Base-by-base conservation (phyloP, 2,113 vertebrate genomes). In the Agelaius phoeniceus region DNA sequence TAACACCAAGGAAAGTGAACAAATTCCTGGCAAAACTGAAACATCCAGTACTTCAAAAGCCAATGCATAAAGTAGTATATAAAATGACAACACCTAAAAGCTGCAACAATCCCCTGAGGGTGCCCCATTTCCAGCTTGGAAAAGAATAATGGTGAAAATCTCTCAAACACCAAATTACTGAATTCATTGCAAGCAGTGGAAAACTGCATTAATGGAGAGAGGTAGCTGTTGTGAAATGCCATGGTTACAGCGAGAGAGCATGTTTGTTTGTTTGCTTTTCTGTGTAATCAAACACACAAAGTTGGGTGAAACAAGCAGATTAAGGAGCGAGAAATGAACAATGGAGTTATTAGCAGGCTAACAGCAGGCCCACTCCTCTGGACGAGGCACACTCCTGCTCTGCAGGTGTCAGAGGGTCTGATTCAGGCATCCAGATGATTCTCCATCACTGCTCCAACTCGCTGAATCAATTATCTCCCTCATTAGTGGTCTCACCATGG, bases 351-450 rank as follows among this genome's bases (percentile, higher is more conserved):
- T 93, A 97, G 78, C 57, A 54, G 69, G 62, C 44, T 90, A 91
- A 94, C 89, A 84, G 94, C 84, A 94, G 88, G 96, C 59, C 90
- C 46, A 11, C 82, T 89, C 28, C 94, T 96, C 71, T 79, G 82
- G 82, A 89, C 10, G 48, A 97, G 87, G 63, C 62, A 63, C 48
- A 93, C 55, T 77, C 7, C 0, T 67, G 12, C 96, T 94, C 96
- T 94, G 94, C 93, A 94, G 96, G 97, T 87, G 94, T 81, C 93
- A 93, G 94, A 96, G 65, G 83, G 90, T 92, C 94, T 94, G 93
- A 92, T 95, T 93, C 90, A 79, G 92, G 79, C 88, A 96, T 65
- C 81, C 84, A 86, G 86, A 85, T 72, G 66, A 90, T 69, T 97
- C 92, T 94, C 90, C 74, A 90, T 96, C 94, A 93, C 89, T 62